Evolutionary conservation across 2,797 vertebrate genomes (phyloP).

Genomic region (Clarias laeviceps): DNA sequence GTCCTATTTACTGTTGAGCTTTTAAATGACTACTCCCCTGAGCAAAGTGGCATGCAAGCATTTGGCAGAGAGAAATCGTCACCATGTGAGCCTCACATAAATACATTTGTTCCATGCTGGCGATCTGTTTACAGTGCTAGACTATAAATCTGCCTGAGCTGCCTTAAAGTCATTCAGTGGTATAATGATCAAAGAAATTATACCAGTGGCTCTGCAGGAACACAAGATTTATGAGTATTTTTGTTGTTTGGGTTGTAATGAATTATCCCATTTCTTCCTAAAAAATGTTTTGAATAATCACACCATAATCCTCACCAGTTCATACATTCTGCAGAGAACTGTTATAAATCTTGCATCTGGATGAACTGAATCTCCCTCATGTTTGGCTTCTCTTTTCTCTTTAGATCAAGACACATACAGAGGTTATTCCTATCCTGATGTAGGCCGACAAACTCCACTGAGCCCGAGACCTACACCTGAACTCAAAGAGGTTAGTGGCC

Average conservation of each 20-base stretch:
- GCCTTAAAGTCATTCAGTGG: slow-evolving; percentile 18
- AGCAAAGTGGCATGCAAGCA: slow-evolving; percentile 35
- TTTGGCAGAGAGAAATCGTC: slow-evolving; percentile 47
- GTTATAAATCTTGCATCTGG: not conserved
- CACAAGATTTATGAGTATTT: not conserved
- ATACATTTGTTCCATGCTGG: slow-evolving; percentile 49
- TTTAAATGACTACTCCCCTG: slow-evolving; percentile 38
- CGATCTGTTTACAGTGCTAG: slow-evolving; percentile 41
- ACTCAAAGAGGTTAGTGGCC: slow-evolving; percentile 73
- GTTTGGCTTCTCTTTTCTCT: slow-evolving; percentile 62
- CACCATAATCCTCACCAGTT: slow-evolving; percentile 14
- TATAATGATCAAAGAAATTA: slow-evolving; percentile 14
- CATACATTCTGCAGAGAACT: slow-evolving; percentile 25
- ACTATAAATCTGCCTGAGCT: slow-evolving; percentile 35
- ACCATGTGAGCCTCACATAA: slow-evolving; percentile 48
- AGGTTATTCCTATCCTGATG: slow-evolving; percentile 77
- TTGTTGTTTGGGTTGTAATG: slow-evolving; percentile 25
- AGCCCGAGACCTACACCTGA: slow-evolving; percentile 78
- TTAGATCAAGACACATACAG: slow-evolving; percentile 77
- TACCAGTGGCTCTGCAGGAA: not conserved
- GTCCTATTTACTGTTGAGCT: slow-evolving; percentile 17
- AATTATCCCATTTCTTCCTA: slow-evolving; percentile 12
- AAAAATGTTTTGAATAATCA: slow-evolving; percentile 10
- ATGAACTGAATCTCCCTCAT: not conserved
- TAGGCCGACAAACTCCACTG: slow-evolving; percentile 69